Evolutionary conservation across 1,140 invertebrate genomes (phyloP), one percentile per base, ranked within the genome.

Genomic region (Drosophila albomicans): DNA sequence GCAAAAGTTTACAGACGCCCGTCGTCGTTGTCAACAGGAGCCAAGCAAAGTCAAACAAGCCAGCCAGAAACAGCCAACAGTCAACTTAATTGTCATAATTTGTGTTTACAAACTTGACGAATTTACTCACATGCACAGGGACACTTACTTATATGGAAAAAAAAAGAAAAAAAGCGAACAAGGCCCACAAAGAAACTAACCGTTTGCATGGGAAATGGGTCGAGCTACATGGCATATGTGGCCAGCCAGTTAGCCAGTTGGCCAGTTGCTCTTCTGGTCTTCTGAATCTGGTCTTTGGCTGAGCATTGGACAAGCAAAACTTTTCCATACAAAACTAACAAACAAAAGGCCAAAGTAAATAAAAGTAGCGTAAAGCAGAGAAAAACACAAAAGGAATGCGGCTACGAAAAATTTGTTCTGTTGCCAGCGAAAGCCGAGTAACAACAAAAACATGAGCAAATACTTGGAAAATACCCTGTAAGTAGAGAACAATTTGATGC

Each of bases 11-110:
- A 59, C 84, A 78, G 84, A 82, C 69, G 30, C 10, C 46, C 7
- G 7, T 28, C 35, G 25, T 45, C n/a, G 10, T 16, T 25, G 38
- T 43, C 11, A 25, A 63, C 49, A 43, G 41, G n/a, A 72, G 54
- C 54, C 48, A 49, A 73, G 43, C 63, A 51, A 66, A 66, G 52
- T 69, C 74, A 78, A 81, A 84, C 84, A 88, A 82, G 59, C 57
- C 66, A 71, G 8, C 35, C 20, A 25, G 20, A 25, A 25, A 32
- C 30, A 66, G 20, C 20, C 20, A 25, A 25, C 76, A 88, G 80
- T 82, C 70, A 89, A 89, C 75, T 89, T 89, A 89, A 89, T 89
- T 89, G 85, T 89, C 86, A 89, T 89, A 89, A 89, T 89, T 89
- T 89, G 75, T 89, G 78, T 89, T 89, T 81, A 81, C 85, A 74